These are phyloP conservation scores for Trypoxylon attenuatum DNA, from an alignment of 2,888 invertebrate genomes.

Conservation along the genomic window DNA sequence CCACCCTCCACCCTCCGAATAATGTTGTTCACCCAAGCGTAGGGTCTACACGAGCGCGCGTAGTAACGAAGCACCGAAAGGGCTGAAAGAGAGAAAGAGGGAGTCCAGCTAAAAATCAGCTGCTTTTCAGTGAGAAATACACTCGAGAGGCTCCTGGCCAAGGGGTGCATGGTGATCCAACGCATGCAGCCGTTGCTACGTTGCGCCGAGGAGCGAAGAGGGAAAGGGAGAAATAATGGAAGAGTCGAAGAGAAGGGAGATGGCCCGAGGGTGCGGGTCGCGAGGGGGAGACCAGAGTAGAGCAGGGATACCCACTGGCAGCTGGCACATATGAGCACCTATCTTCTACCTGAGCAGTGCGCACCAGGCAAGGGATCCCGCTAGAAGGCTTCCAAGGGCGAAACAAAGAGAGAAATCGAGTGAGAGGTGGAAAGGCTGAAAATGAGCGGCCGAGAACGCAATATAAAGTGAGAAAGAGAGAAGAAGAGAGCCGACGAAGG, in stretches of 20 bases:
- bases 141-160: conserved; percentile 40
- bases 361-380: not conserved
- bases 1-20: no score
- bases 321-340: conserved; percentile 39
- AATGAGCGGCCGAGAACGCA: not conserved
- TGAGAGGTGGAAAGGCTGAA: not conserved
- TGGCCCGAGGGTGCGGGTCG: not conserved
- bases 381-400: not conserved
- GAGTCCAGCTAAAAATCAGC: conserved; percentile 32
- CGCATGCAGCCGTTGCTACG: conserved; percentile 37
- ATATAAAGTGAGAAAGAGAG: not conserved
- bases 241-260: conserved; percentile 1
- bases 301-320: conserved; percentile 35
- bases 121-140: conserved; percentile 27
- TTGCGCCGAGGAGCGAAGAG: conserved; percentile 16
- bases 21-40: no score
- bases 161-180: conserved; percentile 40
- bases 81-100: not conserved
- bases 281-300: not conserved
- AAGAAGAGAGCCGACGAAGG: not conserved
- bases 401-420: conserved; percentile 17
- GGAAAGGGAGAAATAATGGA: conserved; percentile 16
- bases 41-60: no score
- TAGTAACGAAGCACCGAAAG: not conserved
- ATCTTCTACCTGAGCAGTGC: conserved; percentile 20